Evolutionary conservation across 2,113 vertebrate species (phyloP), one percentile per base, ranked within the genome.

Genomic region (Aptenodytes forsteri): DNA sequence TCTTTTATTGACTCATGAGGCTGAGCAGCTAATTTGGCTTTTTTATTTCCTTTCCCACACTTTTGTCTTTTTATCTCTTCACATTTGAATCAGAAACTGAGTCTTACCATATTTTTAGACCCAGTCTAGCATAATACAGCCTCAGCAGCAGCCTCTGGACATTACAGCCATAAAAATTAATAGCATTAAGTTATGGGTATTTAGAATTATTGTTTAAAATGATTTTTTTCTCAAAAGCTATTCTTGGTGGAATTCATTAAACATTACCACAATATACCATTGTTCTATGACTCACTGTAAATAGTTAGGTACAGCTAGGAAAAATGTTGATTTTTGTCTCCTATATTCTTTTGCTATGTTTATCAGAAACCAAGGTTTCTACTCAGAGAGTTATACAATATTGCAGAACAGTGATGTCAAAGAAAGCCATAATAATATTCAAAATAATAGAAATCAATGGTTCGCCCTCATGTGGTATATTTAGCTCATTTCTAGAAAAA

Each of bases 401-500:
- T 16, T 82, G 30, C 30, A 65, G 47, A 90, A 66, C 10, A 86
- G 26, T 83, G 47, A 75, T 84, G 65, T 49, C 83, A 95, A 90
- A 78, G 44, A 88, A 55, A 95, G 25, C 10, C 47, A 92, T 56
- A 92, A 83, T 38, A 86, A 93, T 89, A 96, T 59, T 71, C 8
- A 75, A 94, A 93, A 89, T 87, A 88, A 77, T 89, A 89, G 71
- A 89, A 97, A 96, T 81, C 1, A 5, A 83, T 92, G 92, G 94
- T 87, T 97, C 79, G 92, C 95, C 96, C 92, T 96, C 96, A 94
- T 96, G 94, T 95, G 95, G 96, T 95, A 55, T 18, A 90, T 90
- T 90, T 75, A 83, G 85, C 61, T 94, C 86, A 94, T 72, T 93
- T 96, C 90, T 78, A 89, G 85, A 87, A 89, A 95, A 86, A 1